Conservation (phyloP, 2,113 vertebrate species). For the Chloropsis cyanopogon region DNA sequence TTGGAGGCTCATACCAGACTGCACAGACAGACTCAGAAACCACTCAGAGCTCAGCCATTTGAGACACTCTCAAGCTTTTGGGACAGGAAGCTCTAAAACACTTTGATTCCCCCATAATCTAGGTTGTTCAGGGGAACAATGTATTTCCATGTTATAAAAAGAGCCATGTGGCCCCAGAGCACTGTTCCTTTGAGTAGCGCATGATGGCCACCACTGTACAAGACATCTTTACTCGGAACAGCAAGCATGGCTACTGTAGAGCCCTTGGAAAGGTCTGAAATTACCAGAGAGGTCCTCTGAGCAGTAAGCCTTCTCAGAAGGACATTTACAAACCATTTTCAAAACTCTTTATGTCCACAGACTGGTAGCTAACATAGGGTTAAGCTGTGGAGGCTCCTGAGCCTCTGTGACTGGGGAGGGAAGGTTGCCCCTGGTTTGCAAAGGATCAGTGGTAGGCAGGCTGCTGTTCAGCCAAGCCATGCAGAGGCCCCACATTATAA, state of each 20-base stretch:
- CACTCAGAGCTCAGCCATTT: not conserved
- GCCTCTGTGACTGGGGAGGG: not conserved
- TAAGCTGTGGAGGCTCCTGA: not conserved
- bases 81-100: not conserved
- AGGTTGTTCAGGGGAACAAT: not conserved
- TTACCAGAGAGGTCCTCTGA: not conserved
- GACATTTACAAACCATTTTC: not conserved
- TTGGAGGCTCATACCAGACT: not conserved
- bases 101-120: not conserved
- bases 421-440: not conserved
- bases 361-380: not conserved
- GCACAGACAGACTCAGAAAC: not conserved
- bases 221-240: not conserved
- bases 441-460: not conserved
- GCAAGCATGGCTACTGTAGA: not conserved
- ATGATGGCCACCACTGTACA: not conserved
- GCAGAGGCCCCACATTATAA: not conserved
- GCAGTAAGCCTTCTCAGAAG: not conserved
- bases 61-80: not conserved
- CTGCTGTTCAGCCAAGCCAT: not conserved
- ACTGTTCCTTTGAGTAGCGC: not conserved
- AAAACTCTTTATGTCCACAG: not conserved
- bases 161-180: rapidly evolving
- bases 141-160: not conserved
- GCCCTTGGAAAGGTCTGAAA: not conserved